Conservation (phyloP, 2,888 invertebrate species). For the Acleris cristana region DNA sequence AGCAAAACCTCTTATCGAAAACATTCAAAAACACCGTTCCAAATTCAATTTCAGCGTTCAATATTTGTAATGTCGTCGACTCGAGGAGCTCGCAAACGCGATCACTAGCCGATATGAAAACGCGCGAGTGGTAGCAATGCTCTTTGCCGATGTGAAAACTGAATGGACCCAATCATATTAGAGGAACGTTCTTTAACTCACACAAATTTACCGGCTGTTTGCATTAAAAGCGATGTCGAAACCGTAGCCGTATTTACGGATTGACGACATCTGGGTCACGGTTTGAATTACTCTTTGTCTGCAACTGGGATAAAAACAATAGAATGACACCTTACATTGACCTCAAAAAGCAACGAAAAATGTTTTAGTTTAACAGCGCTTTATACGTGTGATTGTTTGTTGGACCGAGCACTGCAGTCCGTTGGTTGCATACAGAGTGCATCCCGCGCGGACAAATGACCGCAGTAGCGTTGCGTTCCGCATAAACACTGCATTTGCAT, state of each 20-base stretch:
- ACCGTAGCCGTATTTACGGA: constrained; percentile 15
- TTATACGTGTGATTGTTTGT: constrained; percentile 1
- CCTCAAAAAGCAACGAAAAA: neutral
- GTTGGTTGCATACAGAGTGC: constrained; percentile 48
- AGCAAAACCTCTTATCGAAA: constrained; percentile 31
- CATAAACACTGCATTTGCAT: constrained; percentile 33
- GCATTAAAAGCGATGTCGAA: constrained; percentile 11
- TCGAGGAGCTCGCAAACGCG: constrained; percentile 46
- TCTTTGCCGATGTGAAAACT: constrained; percentile 41
- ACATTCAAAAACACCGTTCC: constrained; percentile 55
- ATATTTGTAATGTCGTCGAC: constrained; percentile 59
- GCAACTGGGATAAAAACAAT: constrained; percentile 4
- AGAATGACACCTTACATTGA: constrained; percentile 1
- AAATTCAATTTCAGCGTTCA: constrained; percentile 62
- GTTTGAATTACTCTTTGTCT: constrained; percentile 14
- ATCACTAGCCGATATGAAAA: constrained; percentile 57
- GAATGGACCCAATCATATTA: constrained; percentile 32
- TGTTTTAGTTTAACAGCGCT: neutral
- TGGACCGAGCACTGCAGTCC: constrained; percentile 38
- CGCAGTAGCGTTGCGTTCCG: constrained; percentile 31
- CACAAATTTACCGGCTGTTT: neutral
- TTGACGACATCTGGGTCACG: constrained; percentile 15
- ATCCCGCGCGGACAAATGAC: constrained; percentile 34
- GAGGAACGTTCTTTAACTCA: constrained; percentile 22
- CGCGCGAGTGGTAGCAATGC: constrained; percentile 57